Base-by-base conservation (phyloP, 2,888 invertebrate genomes). In the Tipula unca region DNA sequence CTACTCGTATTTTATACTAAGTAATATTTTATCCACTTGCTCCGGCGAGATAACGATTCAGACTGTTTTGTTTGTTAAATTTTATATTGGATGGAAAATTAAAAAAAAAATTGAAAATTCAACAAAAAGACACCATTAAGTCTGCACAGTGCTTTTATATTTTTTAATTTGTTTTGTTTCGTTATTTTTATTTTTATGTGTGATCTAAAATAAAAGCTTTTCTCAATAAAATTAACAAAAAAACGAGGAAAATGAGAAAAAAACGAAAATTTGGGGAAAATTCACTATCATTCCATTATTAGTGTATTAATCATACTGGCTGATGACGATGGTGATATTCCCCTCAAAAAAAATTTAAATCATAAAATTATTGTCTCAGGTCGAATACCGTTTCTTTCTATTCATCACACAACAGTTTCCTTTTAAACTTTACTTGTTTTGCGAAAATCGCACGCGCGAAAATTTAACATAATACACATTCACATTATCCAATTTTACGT, bases 361-460 rank as follows among this genome's bases (percentile, higher is more conserved):
- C 69, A 25, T 83, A 17, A 83, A 83, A 32, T 83, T 35, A 83
- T 83, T 83, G 83, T 83, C 83, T 83, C 83, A 83, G 83, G 83
- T 83, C 83, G 35, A 83, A 83, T 32, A 32, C 29, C 69, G 25
- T 69, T 20, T 54, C 20, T 69, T 10, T 69, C 69, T 69, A 69
- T 25, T 20, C 14, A 69, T 69, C 69, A 69, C 69, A 69, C 6
- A 69, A 69, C 13, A 69, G 25, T 69, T 69, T 69, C 69, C 20
- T 69, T 69, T 82, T 82, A 6, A 6, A 32, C 82, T 29, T 82
- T 82, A 82, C 25, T 29, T 29, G 3, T 69, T 69, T 69, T 25
- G 69, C 10, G 14, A 83, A 83, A 83, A 29, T 83, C 83, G 83
- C 83, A 83, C 83, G 83, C 83, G 83, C 83, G 83, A 83, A 83